These are phyloP conservation scores for Tapirus terrestris DNA, from an alignment of 2,113 vertebrate genomes.

Conservation along the genomic window DNA sequence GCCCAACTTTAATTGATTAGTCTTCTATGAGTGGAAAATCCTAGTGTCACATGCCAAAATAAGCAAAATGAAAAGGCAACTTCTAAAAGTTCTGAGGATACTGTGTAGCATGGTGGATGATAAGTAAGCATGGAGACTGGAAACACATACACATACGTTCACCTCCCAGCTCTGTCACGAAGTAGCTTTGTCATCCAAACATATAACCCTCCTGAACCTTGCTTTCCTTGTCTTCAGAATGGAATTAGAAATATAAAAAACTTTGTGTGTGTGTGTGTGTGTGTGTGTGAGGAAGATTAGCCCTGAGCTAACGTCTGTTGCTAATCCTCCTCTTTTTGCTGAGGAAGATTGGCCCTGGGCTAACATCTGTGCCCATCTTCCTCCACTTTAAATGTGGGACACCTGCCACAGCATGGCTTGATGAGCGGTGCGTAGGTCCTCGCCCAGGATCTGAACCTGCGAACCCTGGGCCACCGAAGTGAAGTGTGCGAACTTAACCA, in stretches of 20 bases:
- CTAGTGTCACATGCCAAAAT: background rate
- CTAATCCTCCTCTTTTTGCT: too few species aligned
- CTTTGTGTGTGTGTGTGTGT: too few species aligned
- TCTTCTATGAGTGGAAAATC: background rate
- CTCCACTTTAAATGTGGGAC: too few species aligned
- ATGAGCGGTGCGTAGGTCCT: too few species aligned
- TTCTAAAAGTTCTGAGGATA: background rate
- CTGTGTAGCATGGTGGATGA: background rate
- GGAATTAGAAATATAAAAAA: background rate
- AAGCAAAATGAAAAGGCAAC: background rate
- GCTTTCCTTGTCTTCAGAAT: background rate
- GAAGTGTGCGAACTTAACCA: too few species aligned
- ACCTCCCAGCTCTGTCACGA: background rate
- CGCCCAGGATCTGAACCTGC: too few species aligned
- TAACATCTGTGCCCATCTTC: too few species aligned
- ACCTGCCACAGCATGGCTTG: too few species aligned
- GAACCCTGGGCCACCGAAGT: too few species aligned
- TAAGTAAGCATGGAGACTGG: background rate
- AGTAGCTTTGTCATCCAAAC: background rate
- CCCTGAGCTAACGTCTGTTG: too few species aligned
- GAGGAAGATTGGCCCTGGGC: too few species aligned
- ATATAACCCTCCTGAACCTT: background rate
- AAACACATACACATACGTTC: background rate
- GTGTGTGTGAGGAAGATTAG: too few species aligned
- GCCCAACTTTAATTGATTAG: background rate